Evolutionary conservation across 2,888 invertebrate species (phyloP).

Genomic region (Erynnis tages): DNA sequence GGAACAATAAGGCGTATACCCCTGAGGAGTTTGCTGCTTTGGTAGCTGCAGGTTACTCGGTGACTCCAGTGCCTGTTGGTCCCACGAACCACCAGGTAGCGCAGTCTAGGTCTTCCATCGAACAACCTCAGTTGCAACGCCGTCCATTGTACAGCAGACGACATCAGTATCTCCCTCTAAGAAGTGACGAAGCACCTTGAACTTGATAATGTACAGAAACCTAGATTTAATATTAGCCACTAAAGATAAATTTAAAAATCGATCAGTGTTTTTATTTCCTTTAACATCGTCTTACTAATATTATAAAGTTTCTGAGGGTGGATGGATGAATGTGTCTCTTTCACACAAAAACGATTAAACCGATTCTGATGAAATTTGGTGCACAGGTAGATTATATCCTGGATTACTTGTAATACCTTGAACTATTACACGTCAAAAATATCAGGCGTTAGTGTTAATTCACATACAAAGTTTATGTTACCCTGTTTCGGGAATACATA

Average conservation of each 20-base stretch:
- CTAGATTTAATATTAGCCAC: conserved; percentile 56
- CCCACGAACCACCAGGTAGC: conserved; percentile 53
- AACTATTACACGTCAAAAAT: too few species aligned
- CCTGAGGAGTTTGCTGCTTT: conserved; percentile 76
- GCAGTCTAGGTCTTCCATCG: conserved; percentile 64
- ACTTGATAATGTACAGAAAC: conserved; percentile 57
- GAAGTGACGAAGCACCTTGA: conserved; percentile 74
- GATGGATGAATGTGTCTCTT: too few species aligned
- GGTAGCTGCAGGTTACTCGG: conserved; percentile 74
- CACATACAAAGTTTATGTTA: too few species aligned
- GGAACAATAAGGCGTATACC: conserved; percentile 75
- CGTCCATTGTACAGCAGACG: conserved; percentile 47
- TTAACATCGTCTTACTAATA: not conserved
- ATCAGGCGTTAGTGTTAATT: too few species aligned
- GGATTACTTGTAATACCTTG: too few species aligned
- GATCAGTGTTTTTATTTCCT: not conserved
- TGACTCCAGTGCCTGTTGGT: conserved; percentile 73
- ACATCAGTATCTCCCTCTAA: conserved; percentile 68
- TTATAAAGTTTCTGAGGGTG: too few species aligned
- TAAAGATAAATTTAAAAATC: conserved; percentile 38
- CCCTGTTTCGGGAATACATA: too few species aligned
- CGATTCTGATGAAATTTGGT: too few species aligned
- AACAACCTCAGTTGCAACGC: conserved; percentile 36
- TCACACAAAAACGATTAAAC: too few species aligned
- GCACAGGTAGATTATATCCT: too few species aligned